phyloP scores from a whole-genome alignment of 1,140 invertebrate genomes.

The Ostrea edulis region DNA sequence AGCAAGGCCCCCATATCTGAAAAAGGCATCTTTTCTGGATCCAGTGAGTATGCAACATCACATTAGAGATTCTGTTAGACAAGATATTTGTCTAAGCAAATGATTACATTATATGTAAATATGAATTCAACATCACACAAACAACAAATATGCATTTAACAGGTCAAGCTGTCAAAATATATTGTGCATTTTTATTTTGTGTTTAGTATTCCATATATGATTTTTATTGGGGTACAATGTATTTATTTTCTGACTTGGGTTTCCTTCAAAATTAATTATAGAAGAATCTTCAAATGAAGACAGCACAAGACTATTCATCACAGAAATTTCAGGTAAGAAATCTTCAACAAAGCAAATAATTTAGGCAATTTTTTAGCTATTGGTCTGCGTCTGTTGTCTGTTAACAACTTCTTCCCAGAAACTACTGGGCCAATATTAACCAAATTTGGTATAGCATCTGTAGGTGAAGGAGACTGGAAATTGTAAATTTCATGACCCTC shows the following conservation, averaged over 20 bases:
- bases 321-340: slow-evolving; percentile 45
- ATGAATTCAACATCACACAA: background rate
- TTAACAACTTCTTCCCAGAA: too few species aligned
- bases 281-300: slow-evolving; percentile 40
- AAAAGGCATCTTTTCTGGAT: slow-evolving; percentile 51
- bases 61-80: too few species aligned
- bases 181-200: background rate
- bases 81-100: too few species aligned
- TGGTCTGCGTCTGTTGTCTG: background rate
- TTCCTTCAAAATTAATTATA: slow-evolving; percentile 9
- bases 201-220: background rate
- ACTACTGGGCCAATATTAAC: too few species aligned
- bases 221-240: background rate
- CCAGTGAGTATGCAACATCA: slow-evolving; percentile 40
- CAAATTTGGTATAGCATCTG: too few species aligned
- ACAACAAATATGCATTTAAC: background rate
- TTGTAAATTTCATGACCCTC: too few species aligned
- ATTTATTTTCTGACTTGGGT: background rate
- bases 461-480: too few species aligned
- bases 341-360: background rate
- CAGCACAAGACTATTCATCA: slow-evolving; percentile 50
- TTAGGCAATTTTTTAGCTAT: background rate
- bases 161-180: background rate
- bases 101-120: background rate
- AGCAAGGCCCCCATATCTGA: slow-evolving; percentile 40